Evolutionary conservation across 2,113 vertebrate genomes (phyloP).

Genomic region (Turdus rufiventris): DNA sequence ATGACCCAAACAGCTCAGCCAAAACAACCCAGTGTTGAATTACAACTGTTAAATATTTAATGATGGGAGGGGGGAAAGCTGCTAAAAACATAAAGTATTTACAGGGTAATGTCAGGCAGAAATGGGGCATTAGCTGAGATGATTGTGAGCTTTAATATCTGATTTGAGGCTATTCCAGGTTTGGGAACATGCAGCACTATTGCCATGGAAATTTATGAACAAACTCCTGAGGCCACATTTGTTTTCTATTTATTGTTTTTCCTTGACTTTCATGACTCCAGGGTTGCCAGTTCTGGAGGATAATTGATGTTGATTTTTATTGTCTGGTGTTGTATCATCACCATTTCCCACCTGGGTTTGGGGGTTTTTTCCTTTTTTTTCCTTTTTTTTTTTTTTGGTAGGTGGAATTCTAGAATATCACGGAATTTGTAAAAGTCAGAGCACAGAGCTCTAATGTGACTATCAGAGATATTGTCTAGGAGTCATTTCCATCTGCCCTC

Average conservation of each 20-base stretch:
- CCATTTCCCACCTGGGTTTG: neutral
- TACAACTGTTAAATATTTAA: conserved; percentile 61
- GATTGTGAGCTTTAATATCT: conserved; percentile 27
- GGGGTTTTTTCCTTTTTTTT: too few species aligned
- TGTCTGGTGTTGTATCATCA: neutral
- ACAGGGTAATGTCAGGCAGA: conserved; percentile 23
- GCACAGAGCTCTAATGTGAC: neutral
- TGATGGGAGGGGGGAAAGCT: conserved; percentile 5
- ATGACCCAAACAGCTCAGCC: neutral
- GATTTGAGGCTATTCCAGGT: neutral
- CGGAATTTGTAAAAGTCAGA: neutral
- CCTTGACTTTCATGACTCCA: conserved; percentile 36
- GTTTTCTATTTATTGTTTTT: conserved; percentile 50
- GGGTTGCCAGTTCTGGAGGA: conserved; percentile 7
- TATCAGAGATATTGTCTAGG: neutral
- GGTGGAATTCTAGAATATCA: neutral
- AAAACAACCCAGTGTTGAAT: conserved; percentile 43
- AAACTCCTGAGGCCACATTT: conserved; percentile 6
- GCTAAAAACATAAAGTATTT: conserved; percentile 36
- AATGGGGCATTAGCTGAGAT: conserved; percentile 29
- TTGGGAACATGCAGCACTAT: neutral
- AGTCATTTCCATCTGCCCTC: neutral
- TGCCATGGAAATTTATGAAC: conserved; percentile 57
- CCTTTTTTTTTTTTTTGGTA: neutral
- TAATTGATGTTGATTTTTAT: conserved; percentile 22